A percentile compares a stretch with the other conserved stretches of the same genome.
Conservation (phyloP, 64 coral and sea anemone genomes). For the Stylophora pistillata region DNA sequence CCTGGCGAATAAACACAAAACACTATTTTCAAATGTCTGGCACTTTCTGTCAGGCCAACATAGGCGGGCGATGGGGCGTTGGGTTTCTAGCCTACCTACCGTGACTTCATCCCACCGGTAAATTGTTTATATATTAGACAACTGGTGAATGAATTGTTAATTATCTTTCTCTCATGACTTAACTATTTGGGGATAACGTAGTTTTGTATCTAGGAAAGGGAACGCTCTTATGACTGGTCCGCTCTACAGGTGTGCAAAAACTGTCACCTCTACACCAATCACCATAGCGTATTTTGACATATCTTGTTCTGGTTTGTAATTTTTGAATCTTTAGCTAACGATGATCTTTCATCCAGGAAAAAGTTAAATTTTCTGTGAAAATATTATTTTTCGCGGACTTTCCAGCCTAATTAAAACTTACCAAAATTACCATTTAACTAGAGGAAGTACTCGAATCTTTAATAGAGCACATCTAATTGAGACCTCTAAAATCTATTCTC, state of each 20-base stretch:
- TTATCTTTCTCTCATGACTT: slow-evolving; percentile 84
- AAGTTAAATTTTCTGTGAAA: background rate
- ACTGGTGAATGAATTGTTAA: slow-evolving; percentile 95
- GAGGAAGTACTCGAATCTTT: background rate
- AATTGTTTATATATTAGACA: slow-evolving; percentile 99
- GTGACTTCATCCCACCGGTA: slow-evolving; percentile 86
- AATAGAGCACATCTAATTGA: background rate
- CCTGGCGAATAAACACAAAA: slow-evolving; percentile 81
- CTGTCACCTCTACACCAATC: slow-evolving; percentile 82
- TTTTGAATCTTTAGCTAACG: slow-evolving; percentile 81
- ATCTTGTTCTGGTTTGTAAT: slow-evolving; percentile 79
- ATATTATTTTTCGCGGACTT: slow-evolving; percentile 22
- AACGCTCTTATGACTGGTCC: slow-evolving; percentile 63
- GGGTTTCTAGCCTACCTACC: slow-evolving; percentile 63
- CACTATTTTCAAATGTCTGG: slow-evolving; percentile 43
- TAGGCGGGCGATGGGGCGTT: slow-evolving; percentile 37
- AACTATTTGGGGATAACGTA: slow-evolving; percentile 98
- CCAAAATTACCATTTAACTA: background rate
- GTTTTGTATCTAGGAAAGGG: slow-evolving; percentile 59
- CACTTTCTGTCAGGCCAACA: slow-evolving; percentile 45
- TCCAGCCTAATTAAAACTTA: background rate
- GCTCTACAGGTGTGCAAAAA: slow-evolving; percentile 68
- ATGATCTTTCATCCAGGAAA: slow-evolving; percentile 41
- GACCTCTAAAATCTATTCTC: background rate
- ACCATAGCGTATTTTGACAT: slow-evolving; percentile 38